phyloP scores from a whole-genome alignment of 2,797 vertebrate species.

The Eidolon dupreanum region DNA sequence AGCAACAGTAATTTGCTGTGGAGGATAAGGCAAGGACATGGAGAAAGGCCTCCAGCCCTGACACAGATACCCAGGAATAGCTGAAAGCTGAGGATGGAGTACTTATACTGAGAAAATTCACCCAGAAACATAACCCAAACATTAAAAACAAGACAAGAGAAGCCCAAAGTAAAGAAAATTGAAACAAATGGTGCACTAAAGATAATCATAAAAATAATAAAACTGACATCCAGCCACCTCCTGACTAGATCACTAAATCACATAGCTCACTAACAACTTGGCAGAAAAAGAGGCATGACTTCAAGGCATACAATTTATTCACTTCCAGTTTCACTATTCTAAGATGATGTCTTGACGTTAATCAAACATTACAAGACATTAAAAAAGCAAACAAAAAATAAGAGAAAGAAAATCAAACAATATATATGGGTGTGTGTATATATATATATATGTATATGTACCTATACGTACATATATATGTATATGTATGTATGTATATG shows the following conservation, averaged over 20 bases:
- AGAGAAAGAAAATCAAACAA: background rate
- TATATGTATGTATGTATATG: too few relatives aligned
- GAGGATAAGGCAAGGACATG: too few relatives aligned
- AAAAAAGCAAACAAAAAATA: background rate
- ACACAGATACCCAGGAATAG: background rate
- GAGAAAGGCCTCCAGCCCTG: background rate
- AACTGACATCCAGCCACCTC: background rate
- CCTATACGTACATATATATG: too few relatives aligned
- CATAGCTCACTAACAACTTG: background rate
- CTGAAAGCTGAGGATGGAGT: background rate
- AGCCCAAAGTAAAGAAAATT: background rate
- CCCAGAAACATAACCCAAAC: background rate
- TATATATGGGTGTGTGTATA: background rate
- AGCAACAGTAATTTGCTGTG: background rate
- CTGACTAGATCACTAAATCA: background rate
- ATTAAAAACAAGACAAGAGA: background rate
- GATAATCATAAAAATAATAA: background rate
- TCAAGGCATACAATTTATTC: background rate
- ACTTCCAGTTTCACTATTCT: background rate
- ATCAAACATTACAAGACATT: background rate
- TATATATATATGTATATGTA: background rate
- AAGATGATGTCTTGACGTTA: background rate
- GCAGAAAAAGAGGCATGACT: background rate
- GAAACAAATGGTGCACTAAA: background rate
- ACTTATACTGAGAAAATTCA: background rate